Evolutionary conservation across 2,113 vertebrate species (phyloP).

Genomic region (Rissa tridactyla): DNA sequence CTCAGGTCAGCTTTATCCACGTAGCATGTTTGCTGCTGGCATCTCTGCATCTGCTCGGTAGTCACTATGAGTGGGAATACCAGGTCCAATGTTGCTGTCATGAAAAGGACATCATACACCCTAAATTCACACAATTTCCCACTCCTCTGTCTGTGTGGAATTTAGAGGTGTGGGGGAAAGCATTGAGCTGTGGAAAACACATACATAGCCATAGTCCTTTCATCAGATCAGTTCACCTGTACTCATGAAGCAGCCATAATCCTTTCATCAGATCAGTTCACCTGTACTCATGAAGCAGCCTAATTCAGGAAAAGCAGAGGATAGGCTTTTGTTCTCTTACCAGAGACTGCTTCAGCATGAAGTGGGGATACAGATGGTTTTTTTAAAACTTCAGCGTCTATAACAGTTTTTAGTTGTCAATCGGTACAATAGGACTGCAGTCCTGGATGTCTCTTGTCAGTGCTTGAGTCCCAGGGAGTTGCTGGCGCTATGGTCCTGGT

Average conservation of each 20-base stretch:
- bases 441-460: background rate
- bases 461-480: background rate
- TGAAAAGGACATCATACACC: background rate
- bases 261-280: background rate
- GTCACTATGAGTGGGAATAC: rapidly evolving
- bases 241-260: background rate
- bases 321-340: background rate
- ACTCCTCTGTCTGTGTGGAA: background rate
- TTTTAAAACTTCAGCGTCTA: rapidly evolving
- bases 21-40: background rate
- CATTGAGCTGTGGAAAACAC: background rate
- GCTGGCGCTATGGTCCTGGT: background rate
- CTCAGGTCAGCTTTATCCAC: background rate
- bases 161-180: background rate
- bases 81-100: background rate
- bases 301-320: background rate
- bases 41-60: background rate
- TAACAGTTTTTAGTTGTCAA: rapidly evolving
- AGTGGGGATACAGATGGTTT: background rate
- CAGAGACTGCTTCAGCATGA: background rate
- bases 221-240: background rate
- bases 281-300: background rate
- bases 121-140: background rate
- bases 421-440: background rate
- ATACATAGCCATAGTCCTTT: background rate